Conservation (phyloP, 2,888 invertebrate species). For the Hirtodrosophila trivittata region DNA sequence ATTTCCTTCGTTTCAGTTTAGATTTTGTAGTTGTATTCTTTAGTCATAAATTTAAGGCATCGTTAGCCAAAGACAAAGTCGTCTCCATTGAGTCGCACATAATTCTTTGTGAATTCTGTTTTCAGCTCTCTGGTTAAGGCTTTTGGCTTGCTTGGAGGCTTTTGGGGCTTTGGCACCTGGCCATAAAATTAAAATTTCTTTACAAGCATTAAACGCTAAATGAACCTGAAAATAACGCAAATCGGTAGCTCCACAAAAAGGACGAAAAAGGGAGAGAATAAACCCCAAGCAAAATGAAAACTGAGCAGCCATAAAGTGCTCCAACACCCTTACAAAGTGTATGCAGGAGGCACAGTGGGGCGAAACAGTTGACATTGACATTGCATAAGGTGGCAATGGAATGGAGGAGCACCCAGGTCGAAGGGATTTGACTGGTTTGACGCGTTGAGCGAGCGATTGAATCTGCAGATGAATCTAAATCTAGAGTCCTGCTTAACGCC, state of each 20-base stretch:
- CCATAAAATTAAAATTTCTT: conserved; percentile 80
- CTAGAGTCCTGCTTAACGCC: conserved; percentile 47
- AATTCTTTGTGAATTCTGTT: conserved; percentile 69
- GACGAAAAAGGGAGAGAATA: conserved; percentile 6
- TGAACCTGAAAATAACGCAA: conserved; percentile 82
- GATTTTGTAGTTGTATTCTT: conserved; percentile 8
- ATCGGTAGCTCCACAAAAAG: conserved; percentile 45
- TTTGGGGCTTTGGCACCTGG: conserved; percentile 58
- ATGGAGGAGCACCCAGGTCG: conserved; percentile 14
- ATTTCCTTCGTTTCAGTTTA: no score
- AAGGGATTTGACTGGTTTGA: conserved; percentile 48
- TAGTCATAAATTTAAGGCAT: not conserved
- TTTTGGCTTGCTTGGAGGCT: conserved; percentile 14
- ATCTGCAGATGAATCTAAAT: conserved; percentile 54
- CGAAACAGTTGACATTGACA: conserved; percentile 57
- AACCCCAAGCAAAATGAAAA: conserved; percentile 20
- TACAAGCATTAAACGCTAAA: conserved; percentile 80
- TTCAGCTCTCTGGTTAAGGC: conserved; percentile 47
- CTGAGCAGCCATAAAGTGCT: conserved; percentile 50
- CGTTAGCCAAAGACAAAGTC: conserved; percentile 23
- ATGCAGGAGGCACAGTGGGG: conserved; percentile 2
- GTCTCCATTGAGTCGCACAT: conserved; percentile 53
- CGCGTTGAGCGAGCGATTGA: conserved; percentile 63
- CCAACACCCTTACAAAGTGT: conserved; percentile 45
- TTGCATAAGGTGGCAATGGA: conserved; percentile 12